phyloP scores from a whole-genome alignment of 2,888 invertebrate species.

The Watsonalla cultraria region DNA sequence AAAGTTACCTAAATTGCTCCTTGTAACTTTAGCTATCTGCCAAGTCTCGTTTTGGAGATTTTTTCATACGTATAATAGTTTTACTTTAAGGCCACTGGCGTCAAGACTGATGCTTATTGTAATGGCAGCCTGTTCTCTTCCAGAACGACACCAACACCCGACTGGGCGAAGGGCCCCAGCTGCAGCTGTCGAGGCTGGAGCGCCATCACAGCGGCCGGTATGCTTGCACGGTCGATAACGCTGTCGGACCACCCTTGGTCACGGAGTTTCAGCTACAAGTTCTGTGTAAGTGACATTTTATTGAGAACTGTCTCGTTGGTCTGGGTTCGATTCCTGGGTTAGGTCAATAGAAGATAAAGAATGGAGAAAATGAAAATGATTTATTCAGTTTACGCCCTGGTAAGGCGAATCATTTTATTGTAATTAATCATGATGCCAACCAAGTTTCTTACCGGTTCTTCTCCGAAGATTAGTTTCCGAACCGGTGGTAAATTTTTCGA shows the following conservation, averaged over 20 bases:
- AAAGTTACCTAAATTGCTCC: too few relatives aligned
- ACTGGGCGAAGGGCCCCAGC: constrained; percentile 80
- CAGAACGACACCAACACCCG: constrained; percentile 60
- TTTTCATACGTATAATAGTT: constrained; percentile 11
- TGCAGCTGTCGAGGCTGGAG: constrained; percentile 81
- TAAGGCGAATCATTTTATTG: too few relatives aligned
- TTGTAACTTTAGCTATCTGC: too few relatives aligned
- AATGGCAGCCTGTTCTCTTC: constrained; percentile 18
- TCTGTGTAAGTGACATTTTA: constrained; percentile 74
- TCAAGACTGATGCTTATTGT: not conserved
- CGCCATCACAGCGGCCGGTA: constrained; percentile 82
- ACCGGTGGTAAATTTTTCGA: too few relatives aligned
- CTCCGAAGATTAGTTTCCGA: too few relatives aligned
- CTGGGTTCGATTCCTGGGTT: not conserved
- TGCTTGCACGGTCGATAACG: constrained; percentile 83
- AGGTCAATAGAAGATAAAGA: too few relatives aligned
- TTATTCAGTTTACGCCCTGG: too few relatives aligned
- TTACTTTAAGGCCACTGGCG: not conserved
- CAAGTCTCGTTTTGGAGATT: too few relatives aligned
- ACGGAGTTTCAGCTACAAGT: constrained; percentile 83
- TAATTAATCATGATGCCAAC: too few relatives aligned
- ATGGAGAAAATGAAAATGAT: too few relatives aligned
- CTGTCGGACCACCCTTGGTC: constrained; percentile 82
- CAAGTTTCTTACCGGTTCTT: too few relatives aligned
- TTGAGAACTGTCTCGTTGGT: too few relatives aligned